Evolutionary conservation across 2,797 vertebrate species (phyloP), one percentile per base, ranked within the genome.

Genomic region (Amniataba percoides): DNA sequence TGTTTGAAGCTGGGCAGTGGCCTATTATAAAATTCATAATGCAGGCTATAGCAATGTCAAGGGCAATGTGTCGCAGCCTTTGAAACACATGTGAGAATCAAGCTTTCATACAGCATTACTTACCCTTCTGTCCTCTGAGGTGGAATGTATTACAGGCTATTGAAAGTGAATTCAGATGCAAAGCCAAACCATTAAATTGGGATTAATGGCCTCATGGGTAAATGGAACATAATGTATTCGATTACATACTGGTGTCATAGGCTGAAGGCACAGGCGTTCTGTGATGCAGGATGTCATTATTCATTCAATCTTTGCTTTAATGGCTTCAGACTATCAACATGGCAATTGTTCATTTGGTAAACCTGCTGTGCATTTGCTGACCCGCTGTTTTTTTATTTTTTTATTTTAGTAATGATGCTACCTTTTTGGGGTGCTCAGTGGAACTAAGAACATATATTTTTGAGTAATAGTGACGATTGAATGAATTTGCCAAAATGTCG

Each of bases 151-250:
- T 83, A 85, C 62, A 48, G 66, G 36, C 74, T 61, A 48, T 81
- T 85, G 68, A 80, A 85, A 83, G 70, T 49, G 66, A 79, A 89
- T 84, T 84, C 71, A 69, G 78, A 90, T 82, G 70, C 77, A 85
- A 84, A 87, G 76, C 82, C 49, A 40, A 74, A 81, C 81, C 73
- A 90, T 89, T 92, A 87, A 55, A 82, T 27, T 73, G 78, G 87
- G 84, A 91, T 93, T 88, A 92, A 88, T 87, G 85, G 82, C 60
- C 80, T 80, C 60, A 7, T 45, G 77, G 60, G 81, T 78, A 86
- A 90, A 89, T 87, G 82, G 78, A 80, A 85, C 71, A 71, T 81
- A 71, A 89, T 86, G 78, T 88, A 88, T 88, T 88, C 19, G 60
- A 87, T 92, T 89, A 83, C 75, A 64, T 82, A 58, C 69, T 70